Evolutionary conservation across 2,113 vertebrate species (phyloP).

Genomic region (Alouatta palliata): DNA sequence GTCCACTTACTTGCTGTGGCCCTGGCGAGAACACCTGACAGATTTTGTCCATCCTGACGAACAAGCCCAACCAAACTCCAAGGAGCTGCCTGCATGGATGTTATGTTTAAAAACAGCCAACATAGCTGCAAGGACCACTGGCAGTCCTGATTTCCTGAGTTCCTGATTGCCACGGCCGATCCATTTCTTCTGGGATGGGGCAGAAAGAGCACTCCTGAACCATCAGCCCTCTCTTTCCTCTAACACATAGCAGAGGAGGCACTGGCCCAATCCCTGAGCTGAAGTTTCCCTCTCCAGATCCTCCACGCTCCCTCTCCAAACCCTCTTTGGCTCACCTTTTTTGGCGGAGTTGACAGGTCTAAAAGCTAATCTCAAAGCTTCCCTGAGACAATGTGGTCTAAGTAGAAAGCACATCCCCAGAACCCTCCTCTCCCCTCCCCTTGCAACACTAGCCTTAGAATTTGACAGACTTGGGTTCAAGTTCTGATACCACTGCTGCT

Average conservation of each 20-base stretch:
- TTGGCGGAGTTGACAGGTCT: background rate
- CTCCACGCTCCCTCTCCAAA: background rate
- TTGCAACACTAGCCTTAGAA: background rate
- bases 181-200: background rate
- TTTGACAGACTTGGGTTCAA: background rate
- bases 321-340: background rate
- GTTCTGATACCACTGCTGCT: background rate
- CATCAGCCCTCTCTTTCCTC: background rate
- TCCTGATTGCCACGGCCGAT: background rate
- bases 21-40: background rate
- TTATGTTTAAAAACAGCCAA: background rate
- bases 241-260: background rate
- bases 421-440: background rate
- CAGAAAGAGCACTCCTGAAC: background rate
- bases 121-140: fast-evolving
- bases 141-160: background rate
- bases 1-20: background rate
- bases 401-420: background rate
- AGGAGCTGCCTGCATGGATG: background rate
- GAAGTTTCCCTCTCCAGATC: background rate
- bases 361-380: background rate
- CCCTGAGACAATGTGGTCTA: background rate
- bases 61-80: background rate
- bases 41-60: background rate
- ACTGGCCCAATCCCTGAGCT: background rate